Conservation (phyloP, 2,113 vertebrate genomes). For the Pterophyllum scalare region DNA sequence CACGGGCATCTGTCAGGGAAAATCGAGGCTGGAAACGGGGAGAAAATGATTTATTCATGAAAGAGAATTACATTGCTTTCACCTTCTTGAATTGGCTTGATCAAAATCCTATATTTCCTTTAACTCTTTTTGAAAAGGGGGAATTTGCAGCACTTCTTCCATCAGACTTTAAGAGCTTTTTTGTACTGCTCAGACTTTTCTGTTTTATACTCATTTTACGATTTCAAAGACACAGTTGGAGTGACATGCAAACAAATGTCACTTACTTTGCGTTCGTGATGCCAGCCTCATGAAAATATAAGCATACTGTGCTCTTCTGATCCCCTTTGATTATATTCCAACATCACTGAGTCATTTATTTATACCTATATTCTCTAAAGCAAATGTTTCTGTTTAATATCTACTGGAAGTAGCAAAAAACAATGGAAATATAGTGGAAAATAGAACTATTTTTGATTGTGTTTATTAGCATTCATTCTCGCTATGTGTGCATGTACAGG, state of each 20-base stretch:
- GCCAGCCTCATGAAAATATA: neutral
- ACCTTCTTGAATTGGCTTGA: constrained; percentile 62
- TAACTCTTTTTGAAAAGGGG: constrained; percentile 23
- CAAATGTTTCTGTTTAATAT: neutral
- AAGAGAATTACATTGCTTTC: constrained; percentile 65
- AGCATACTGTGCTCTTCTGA: neutral
- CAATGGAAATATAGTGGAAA: neutral
- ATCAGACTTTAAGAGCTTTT: constrained; percentile 11
- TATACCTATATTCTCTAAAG: neutral
- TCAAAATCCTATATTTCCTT: constrained; percentile 52
- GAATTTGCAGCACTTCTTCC: neutral
- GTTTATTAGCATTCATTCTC: neutral
- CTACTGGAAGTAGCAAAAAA: neutral
- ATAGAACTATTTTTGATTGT: neutral
- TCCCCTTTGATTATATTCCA: neutral
- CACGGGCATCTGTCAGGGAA: constrained; percentile 75
- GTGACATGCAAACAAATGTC: neutral
- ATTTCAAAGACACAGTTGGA: neutral
- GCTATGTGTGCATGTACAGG: neutral
- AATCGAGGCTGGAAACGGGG: constrained; percentile 58
- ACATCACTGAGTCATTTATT: neutral
- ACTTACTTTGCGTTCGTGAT: neutral
- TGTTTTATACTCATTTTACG: neutral
- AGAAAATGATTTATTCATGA: constrained; percentile 72
- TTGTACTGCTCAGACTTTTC: neutral